These are phyloP conservation scores for Pipistrellus pipistrellus DNA, from an alignment of 2,797 vertebrate genomes.

Conservation along the genomic window DNA sequence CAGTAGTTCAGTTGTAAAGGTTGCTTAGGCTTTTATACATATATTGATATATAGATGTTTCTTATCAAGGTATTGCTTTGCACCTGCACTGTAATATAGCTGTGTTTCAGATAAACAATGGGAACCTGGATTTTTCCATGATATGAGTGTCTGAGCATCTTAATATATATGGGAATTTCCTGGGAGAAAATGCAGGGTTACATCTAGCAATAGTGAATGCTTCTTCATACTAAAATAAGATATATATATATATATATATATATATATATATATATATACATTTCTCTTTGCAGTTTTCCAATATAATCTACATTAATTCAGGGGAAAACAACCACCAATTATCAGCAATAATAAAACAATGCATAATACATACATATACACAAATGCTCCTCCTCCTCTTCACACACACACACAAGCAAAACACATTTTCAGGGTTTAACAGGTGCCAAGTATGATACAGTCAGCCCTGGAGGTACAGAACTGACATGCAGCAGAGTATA, in stretches of 20 bases:
- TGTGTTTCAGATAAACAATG: background rate
- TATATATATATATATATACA: too few species aligned
- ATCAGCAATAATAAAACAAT: background rate
- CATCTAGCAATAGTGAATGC: background rate
- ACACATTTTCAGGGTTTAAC: background rate
- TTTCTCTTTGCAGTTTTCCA: conserved; percentile 9
- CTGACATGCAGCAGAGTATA: background rate
- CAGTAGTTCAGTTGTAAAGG: too few species aligned
- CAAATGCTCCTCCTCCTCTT: background rate
- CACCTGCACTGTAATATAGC: background rate
- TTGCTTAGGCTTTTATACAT: too few species aligned
- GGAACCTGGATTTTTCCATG: background rate
- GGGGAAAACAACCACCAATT: background rate
- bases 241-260: too few species aligned
- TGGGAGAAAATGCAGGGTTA: background rate
- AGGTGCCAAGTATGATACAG: background rate
- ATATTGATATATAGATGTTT: too few species aligned
- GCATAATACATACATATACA: background rate
- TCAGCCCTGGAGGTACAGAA: background rate
- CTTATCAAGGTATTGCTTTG: background rate
- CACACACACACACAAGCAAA: background rate
- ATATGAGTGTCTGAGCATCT: background rate
- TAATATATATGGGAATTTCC: background rate
- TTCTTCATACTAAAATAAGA: background rate
- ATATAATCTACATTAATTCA: background rate